Base-by-base conservation (phyloP, 2,113 vertebrate genomes). In the Mugil cephalus region DNA sequence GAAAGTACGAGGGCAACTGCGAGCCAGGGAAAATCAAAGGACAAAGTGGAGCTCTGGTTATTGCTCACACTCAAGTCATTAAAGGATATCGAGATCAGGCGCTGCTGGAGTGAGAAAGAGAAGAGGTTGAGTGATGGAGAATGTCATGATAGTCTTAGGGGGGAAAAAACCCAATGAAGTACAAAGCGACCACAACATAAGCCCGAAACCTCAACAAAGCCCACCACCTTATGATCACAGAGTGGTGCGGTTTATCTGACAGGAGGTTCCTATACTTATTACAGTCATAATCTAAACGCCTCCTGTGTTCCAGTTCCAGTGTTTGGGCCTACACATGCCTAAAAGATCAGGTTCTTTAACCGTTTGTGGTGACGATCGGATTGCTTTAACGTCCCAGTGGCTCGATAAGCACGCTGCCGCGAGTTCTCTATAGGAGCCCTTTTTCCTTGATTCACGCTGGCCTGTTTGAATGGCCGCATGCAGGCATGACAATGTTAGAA, bases 101-200 rank as follows among this genome's bases (percentile, higher is more conserved):
- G 71, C 12, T 60, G 47, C 34, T 15, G 12, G 56, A 21, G 21
- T 10, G 77, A 51, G 60, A 61, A 8, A 74, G 30, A 69, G 46
- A 73, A 36, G 18, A 40, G 50, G 58, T 64, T 69, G 73, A 82
- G 1, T 56, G 59, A 80, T 80, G 67, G 69, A 83, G 73, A 70
- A 69, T 80, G 69, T 59, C 66, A 73, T 77, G 34, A 83, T 87
- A 77, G 82, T 87, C 67, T 67, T 17, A 10, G 51, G 40, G 54
- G 42, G 15, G 13, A 17, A 46, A 43, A 13, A 43, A 59, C 73
- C 64, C 72, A 69, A 40, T 9, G 40, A 83, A 71, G 77, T 87
- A 85, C 87, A 92, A 92, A 91, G 88, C 19, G 8, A 87, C 89
- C 89, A 91, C 91, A 92, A 89, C 79, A 88, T 73, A 92, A 69